These are phyloP conservation scores for Lepidocyrtoides sp. DNA, from an alignment of 2,888 invertebrate species.

Conservation along the genomic window DNA sequence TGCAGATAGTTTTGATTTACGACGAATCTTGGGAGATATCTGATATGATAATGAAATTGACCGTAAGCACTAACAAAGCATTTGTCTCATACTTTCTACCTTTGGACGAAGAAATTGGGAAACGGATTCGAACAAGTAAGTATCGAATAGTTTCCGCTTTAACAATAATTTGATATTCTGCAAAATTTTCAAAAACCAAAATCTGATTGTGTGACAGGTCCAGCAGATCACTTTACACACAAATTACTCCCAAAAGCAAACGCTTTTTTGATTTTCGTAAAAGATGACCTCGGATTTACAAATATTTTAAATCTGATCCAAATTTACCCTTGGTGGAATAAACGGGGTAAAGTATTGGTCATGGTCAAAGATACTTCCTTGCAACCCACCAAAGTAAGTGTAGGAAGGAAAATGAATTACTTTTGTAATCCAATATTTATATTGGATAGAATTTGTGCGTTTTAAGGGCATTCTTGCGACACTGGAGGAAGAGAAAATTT, in stretches of 20 bases:
- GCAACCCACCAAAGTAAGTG: slow-evolving; percentile 81
- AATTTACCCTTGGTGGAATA: slow-evolving; percentile 77
- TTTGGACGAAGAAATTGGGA: slow-evolving; percentile 67
- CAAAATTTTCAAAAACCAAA: too few relatives aligned
- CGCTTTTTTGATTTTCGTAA: slow-evolving; percentile 83
- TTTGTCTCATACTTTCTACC: slow-evolving; percentile 84
- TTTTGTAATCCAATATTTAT: not conserved
- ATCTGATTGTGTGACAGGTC: too few relatives aligned
- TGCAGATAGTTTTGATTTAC: slow-evolving; percentile 82
- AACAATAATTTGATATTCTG: too few relatives aligned
- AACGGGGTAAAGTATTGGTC: slow-evolving; percentile 79
- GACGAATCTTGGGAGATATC: slow-evolving; percentile 85
- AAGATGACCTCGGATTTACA: slow-evolving; percentile 82
- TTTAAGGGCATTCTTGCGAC: slow-evolving; percentile 80
- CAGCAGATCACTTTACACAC: slow-evolving; percentile 82
- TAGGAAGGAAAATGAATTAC: not conserved
- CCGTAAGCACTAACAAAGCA: slow-evolving; percentile 75
- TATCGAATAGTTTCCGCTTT: too few relatives aligned
- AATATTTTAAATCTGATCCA: slow-evolving; percentile 77
- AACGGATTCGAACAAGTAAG: slow-evolving; percentile 64
- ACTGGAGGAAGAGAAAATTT: slow-evolving; percentile 81
- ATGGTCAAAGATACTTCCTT: slow-evolving; percentile 81
- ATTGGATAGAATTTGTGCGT: not conserved
- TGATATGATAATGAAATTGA: slow-evolving; percentile 81
- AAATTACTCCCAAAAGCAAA: slow-evolving; percentile 81